phyloP scores from a whole-genome alignment of 2,888 invertebrate genomes.

The Agrotis puta region DNA sequence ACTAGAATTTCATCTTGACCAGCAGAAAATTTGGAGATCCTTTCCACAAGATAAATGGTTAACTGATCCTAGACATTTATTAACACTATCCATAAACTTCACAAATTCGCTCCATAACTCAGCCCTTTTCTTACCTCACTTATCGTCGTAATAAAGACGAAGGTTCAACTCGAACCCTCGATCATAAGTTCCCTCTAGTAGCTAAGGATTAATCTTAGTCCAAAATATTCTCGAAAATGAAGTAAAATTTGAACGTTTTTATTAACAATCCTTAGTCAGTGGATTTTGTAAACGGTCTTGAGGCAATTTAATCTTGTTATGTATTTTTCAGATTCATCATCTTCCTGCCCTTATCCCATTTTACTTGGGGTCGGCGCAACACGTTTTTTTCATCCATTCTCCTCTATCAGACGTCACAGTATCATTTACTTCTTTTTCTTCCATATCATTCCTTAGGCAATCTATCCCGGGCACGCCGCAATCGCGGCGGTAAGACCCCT shows the following conservation, averaged over 20 bases:
- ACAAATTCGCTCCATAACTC: conserved; percentile 49
- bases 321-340: neutral
- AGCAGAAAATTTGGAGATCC: conserved; percentile 7
- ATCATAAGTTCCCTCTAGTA: conserved; percentile 30
- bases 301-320: too few relatives aligned
- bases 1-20: neutral
- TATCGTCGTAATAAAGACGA: conserved; percentile 53
- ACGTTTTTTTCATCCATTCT: too few relatives aligned
- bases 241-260: neutral
- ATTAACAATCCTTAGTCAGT: conserved; percentile 10
- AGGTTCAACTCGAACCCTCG: conserved; percentile 42
- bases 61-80: conserved; percentile 44
- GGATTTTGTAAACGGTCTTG: too few relatives aligned
- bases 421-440: too few relatives aligned
- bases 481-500: too few relatives aligned
- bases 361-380: too few relatives aligned
- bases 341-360: too few relatives aligned
- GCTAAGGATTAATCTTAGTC: conserved; percentile 16
- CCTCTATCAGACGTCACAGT: too few relatives aligned
- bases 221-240: conserved; percentile 1
- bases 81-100: conserved; percentile 54
- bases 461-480: too few relatives aligned
- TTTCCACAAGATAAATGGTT: conserved; percentile 29
- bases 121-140: conserved; percentile 45
- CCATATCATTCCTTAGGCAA: too few relatives aligned